Evolutionary conservation across 2,113 vertebrate species (phyloP), one percentile per base, ranked within the genome.

Genomic region (Myotis yumanensis): DNA sequence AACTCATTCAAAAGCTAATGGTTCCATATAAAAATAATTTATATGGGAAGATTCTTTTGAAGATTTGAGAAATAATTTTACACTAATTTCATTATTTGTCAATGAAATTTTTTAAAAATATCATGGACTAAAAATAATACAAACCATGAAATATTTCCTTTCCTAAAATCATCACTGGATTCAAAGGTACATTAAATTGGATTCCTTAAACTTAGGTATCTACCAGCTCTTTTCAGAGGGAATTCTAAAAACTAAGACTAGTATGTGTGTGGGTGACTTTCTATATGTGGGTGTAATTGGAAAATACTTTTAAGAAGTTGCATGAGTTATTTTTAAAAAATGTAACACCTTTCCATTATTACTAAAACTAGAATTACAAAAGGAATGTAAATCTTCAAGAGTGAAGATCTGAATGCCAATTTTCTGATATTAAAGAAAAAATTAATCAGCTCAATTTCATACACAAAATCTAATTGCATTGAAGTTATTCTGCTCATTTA

Each of bases 291-390:
- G 48, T 92, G 2, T 64, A 86, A 79, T n/a, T 83, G 46, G 14
- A 93, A 93, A 93, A 25, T 15, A 59, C 92, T 94, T 77, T 11
- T 18, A 7, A 91, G 87, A 94, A 40, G 17, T 59, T 37, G 51
- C 1, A 75, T 35, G 68, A 17, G 28, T 25, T 2, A 64, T 64
- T 89, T 90, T 76, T 72, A 7, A 43, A 83, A 77, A 92, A 51
- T 23, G 30, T 59, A 81, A 59, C 4, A 40, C 4, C 85, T 90
- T 90, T 37, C 59, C 57, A 20, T 95, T 81, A 91, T 64, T 72
- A 37, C 72, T 71, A 91, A 91, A 25, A 66, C 4, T 73, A 37
- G 23, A 84, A 62, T 40, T 37, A 17, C 16, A 62, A 8, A 52
- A 66, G 7, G 23, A 85, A 54, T 91, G 51, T 48, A 90, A 77